These are phyloP conservation scores for Allobates femoralis DNA, from an alignment of 2,797 vertebrate genomes.

Conservation along the genomic window DNA sequence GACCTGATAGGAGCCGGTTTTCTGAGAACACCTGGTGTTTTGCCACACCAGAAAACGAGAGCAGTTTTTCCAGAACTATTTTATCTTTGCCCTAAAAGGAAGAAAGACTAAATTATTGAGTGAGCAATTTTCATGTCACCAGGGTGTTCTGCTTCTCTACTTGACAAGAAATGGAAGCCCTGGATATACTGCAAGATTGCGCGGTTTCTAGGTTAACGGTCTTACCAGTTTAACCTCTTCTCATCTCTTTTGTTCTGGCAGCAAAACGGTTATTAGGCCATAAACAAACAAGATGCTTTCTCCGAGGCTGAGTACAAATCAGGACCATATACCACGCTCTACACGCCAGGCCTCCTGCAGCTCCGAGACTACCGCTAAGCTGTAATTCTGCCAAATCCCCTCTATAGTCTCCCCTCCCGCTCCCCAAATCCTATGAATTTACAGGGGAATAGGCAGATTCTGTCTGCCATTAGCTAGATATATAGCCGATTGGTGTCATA, in stretches of 20 bases:
- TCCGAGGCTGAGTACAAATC: constrained; percentile 30
- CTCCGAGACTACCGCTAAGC: constrained; percentile 15
- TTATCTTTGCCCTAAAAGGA: constrained; percentile 11
- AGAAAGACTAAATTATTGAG: constrained; percentile 24
- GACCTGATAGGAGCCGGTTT: not conserved
- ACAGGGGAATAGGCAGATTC: constrained; percentile 65
- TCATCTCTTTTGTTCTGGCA: constrained; percentile 11
- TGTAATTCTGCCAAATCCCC: constrained; percentile 58
- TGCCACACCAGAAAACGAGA: not conserved
- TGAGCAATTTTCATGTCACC: constrained; percentile 24
- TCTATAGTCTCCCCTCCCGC: constrained; percentile 63
- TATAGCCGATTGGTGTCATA: constrained; percentile 68
- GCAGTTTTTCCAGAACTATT: not conserved
- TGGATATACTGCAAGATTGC: not conserved
- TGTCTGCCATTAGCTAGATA: constrained; percentile 66
- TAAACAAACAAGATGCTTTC: constrained; percentile 34
- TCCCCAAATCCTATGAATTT: constrained; percentile 65
- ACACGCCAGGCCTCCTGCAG: constrained; percentile 39
- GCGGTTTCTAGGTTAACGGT: constrained; percentile 29
- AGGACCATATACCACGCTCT: constrained; percentile 2
- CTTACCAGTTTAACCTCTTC: not conserved
- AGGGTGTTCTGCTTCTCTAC: constrained; percentile 19
- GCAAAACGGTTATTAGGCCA: constrained; percentile 35
- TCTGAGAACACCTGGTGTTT: not conserved
- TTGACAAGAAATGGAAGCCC: constrained; percentile 8